Evolutionary conservation across 2,888 invertebrate species (phyloP), one percentile per base, ranked within the genome.

Genomic region (Dicyrtomina minuta): DNA sequence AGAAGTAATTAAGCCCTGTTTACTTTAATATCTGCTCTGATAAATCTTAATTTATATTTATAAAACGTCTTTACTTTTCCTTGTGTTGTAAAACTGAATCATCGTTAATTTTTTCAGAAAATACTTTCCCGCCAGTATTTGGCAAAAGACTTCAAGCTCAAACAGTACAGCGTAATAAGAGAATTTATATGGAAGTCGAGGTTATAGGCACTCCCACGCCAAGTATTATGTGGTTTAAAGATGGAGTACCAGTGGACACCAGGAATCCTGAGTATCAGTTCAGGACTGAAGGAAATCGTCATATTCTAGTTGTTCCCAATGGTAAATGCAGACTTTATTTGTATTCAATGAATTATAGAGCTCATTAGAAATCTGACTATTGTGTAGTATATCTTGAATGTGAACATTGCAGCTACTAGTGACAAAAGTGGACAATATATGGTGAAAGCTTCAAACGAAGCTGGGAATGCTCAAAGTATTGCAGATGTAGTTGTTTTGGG

Each of bases 381-480:
- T 58, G 13, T 58, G 17, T 26, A 26, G 22, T n/a, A n/a, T n/a
- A n/a, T n/a, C n/a, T n/a, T n/a, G n/a, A n/a, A n/a, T n/a, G n/a
- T n/a, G n/a, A n/a, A n/a, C 12, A n/a, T 75, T 80, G 39, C 72
- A 88, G 88, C 85, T 73, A 84, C 85, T 77, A 83, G 85, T 33
- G 82, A 85, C 73, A 90, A 93, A 81, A 87, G 88, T 68, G 92
- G 92, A 61, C 88, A 90, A 79, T 91, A 89, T 79, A 89, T 88
- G 86, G 89, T 89, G 15, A 85, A 85, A 75, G 91, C 90, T 12
- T 86, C 86, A 0, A 91, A 91, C 80, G 85, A 87, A 62, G 90
- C 89, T 20, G 91, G 91, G n/a, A 90, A 90, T 82, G 90, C 90
- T n/a, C 88, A 89, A 80, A 90, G 90, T 81, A 89, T 89, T 74